Base-by-base conservation (phyloP, 2,113 vertebrate genomes). In the Speoplatyrhinus poulsoni region DNA sequence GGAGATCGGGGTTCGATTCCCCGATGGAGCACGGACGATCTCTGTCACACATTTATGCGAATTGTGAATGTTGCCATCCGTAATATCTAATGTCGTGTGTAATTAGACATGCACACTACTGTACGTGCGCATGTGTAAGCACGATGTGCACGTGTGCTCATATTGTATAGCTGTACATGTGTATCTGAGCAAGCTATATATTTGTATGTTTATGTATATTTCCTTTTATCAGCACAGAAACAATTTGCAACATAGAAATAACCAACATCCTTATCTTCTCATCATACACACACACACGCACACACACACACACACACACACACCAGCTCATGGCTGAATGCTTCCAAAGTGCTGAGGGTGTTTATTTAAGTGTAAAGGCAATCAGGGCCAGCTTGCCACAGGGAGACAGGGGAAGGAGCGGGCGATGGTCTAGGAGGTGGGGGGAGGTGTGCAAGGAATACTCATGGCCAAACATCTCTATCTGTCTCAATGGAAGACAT, bases 281-380 rank as follows among this genome's bases (percentile, higher is more conserved):
- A 87, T 88, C 80, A 73, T 3, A 41, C 36, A 41, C 3, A 41
- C 36, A 1, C 36, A 41, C 36, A 41, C 36, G 6, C 36, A 41
- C 36, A 41, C 7, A 8, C 60, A 33, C 73, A 66, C 55, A 54
- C 65, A 48, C 64, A 46, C 46, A 64, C 69, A 66, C 36, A 67
- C 69, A 16, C 70, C 77, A 70, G 55, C 69, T 82, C 76, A 88
- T 69, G 73, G 81, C 67, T 81, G 84, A 65, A 77, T 85, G 82
- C 70, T 61, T 84, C 65, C 74, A 82, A 82, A 87, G 72, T 80
- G 78, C 73, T 12, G 48, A 17, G 55, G 69, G 69, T 85, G 84
- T 91, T 89, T 89, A 85, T 89, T 89, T 89, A 83, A 89, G 88
- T 84, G 81, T 88, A 87, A 86, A 89, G 79, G 82, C 84, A 90